phyloP scores from a whole-genome alignment of 2,113 vertebrate species.

The Pterophyllum scalare region DNA sequence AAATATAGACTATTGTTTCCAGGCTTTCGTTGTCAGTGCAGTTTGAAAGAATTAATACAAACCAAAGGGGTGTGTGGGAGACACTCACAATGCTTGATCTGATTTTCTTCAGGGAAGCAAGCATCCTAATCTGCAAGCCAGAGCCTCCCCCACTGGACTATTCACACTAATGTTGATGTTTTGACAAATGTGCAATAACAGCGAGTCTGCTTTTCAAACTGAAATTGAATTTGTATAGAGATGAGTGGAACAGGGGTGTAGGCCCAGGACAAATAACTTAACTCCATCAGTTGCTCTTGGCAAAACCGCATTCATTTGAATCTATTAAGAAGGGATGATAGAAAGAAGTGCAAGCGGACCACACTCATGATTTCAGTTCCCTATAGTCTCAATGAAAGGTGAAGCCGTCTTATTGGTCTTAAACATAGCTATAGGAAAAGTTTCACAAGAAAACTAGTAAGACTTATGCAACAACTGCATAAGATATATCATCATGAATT shows the following conservation, averaged over 20 bases:
- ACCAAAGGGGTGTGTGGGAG: slow-evolving; percentile 50
- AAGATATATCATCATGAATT: neutral
- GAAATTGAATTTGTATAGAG: slow-evolving; percentile 66
- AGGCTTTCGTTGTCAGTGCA: slow-evolving; percentile 26
- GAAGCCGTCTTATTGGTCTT: neutral
- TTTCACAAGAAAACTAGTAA: neutral
- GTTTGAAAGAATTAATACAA: slow-evolving; percentile 51
- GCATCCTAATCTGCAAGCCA: slow-evolving; percentile 4
- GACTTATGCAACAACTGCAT: neutral
- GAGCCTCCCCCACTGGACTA: slow-evolving; percentile 40
- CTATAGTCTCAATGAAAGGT: neutral
- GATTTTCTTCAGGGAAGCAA: slow-evolving; percentile 57
- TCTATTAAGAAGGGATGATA: slow-evolving; percentile 49
- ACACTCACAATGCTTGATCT: slow-evolving; percentile 53
- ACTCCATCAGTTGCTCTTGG: slow-evolving; percentile 63
- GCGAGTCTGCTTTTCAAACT: slow-evolving; percentile 52
- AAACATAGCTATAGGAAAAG: neutral
- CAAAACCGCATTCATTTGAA: slow-evolving; percentile 68
- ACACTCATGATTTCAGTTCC: neutral
- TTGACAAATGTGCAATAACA: slow-evolving; percentile 67
- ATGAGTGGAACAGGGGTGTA: slow-evolving; percentile 49
- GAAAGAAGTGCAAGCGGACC: neutral
- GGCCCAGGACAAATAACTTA: slow-evolving; percentile 56
- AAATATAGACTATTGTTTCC: slow-evolving; percentile 47
- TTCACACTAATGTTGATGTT: slow-evolving; percentile 54